Percentiles rank a stretch among this genome's conserved stretches.
Evolutionary conservation across 92 coral and sea anemone genomes (phyloP).

Genomic region (Bergia puertoricense): DNA sequence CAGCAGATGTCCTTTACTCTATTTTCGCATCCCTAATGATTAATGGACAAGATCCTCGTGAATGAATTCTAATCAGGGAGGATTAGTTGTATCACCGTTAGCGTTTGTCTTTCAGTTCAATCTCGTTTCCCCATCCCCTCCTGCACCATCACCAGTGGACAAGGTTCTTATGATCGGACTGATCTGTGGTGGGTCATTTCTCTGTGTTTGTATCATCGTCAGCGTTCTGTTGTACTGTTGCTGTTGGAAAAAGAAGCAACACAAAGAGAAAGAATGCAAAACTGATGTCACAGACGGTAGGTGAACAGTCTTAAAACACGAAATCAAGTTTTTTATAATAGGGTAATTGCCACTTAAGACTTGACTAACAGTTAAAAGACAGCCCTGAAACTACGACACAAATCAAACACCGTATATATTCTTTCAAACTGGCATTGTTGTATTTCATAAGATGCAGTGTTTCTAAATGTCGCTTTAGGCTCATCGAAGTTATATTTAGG

Average conservation of each 20-base stretch:
- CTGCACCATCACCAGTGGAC: slow-evolving; percentile 41
- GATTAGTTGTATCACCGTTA: background rate
- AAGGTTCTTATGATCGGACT: slow-evolving; percentile 51
- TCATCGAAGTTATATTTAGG: no score
- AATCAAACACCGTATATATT: no score
- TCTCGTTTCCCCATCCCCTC: background rate
- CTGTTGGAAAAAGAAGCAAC: slow-evolving; percentile 67
- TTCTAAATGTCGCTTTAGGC: no score
- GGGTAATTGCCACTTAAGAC: no score
- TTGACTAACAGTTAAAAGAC: no score
- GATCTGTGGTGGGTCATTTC: slow-evolving; percentile 48
- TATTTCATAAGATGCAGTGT: no score
- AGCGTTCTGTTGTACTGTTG: slow-evolving; percentile 62
- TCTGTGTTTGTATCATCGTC: slow-evolving; percentile 45
- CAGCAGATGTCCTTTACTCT: no score
- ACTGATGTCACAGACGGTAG: slow-evolving; percentile 24
- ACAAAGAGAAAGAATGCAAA: background rate
- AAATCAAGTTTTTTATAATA: no score
- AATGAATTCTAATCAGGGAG: background rate
- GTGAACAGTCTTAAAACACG: no score
- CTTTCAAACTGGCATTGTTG: no score
- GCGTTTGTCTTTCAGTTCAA: slow-evolving; percentile 45
- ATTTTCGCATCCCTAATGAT: background rate
- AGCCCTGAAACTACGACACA: no score
- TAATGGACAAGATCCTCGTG: background rate